Percentiles rank a stretch among this genome's conserved stretches.
phyloP scores from a whole-genome alignment of 2,797 vertebrate species.

The Florisuga fusca region DNA sequence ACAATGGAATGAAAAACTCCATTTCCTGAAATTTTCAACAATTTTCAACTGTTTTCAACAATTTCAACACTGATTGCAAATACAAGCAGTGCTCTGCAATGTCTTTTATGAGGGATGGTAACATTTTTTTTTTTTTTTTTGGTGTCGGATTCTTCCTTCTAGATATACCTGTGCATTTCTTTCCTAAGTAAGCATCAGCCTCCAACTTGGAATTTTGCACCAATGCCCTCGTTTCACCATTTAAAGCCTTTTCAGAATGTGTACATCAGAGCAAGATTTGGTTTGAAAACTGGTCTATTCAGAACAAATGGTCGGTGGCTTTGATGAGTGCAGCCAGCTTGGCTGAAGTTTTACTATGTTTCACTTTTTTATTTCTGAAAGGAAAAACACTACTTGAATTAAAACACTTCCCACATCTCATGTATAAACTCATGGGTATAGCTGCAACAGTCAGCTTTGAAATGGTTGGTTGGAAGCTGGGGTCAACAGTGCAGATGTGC shows the following conservation, averaged over 20 bases:
- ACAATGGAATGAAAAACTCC: background rate
- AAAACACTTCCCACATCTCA: background rate
- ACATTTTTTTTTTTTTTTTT: background rate
- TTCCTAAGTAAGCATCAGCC: background rate
- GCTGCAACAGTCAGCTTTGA: background rate
- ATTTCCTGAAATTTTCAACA: too few species aligned
- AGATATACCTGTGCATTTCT: background rate
- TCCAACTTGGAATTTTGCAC: background rate
- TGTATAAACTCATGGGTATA: background rate
- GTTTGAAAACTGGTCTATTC: background rate
- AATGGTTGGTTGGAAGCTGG: background rate
- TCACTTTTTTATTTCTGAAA: constrained; percentile 17
- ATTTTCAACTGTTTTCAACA: too few species aligned
- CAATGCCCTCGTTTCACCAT: background rate
- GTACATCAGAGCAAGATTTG: background rate
- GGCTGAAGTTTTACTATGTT: background rate
- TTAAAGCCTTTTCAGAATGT: background rate
- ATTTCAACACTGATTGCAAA: background rate
- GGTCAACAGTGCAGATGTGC: background rate
- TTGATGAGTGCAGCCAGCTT: background rate
- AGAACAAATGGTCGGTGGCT: background rate
- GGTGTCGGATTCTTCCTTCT: background rate
- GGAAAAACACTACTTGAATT: constrained; percentile 16
- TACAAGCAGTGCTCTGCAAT: background rate
- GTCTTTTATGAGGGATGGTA: background rate